Evolutionary conservation across 2,797 vertebrate genomes (phyloP).

Genomic region (Pangasius mekongensis): DNA sequence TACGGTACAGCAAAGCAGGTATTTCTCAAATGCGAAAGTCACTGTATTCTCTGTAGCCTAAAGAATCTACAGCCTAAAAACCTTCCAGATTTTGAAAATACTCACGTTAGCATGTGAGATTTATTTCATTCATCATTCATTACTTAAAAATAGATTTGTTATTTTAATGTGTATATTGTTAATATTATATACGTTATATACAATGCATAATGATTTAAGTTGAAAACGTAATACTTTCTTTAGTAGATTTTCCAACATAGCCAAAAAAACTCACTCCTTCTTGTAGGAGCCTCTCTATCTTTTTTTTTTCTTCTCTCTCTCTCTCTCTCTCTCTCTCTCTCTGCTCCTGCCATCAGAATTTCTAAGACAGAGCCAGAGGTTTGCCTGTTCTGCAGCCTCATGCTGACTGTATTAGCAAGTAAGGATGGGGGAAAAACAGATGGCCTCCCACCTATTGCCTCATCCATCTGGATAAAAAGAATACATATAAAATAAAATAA

Average conservation of each 20-base stretch:
- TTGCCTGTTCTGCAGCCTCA: background rate
- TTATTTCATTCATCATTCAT: too few species aligned
- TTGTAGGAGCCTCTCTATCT: background rate
- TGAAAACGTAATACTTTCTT: background rate
- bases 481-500: background rate
- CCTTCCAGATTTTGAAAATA: too few species aligned
- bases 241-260: background rate
- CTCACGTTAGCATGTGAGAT: too few species aligned
- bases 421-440: background rate
- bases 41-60: too few species aligned
- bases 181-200: too few species aligned
- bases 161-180: too few species aligned
- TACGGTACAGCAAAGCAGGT: too few species aligned
- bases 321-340: background rate
- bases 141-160: too few species aligned
- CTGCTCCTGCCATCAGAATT: background rate
- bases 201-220: background rate
- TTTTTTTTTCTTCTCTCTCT: background rate
- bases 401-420: background rate
- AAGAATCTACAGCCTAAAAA: too few species aligned
- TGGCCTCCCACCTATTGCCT: background rate
- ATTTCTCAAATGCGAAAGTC: too few species aligned
- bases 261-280: background rate
- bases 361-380: background rate
- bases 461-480: background rate